phyloP scores from a whole-genome alignment of 2,797 vertebrate genomes.

The Anisognathus igniventris region DNA sequence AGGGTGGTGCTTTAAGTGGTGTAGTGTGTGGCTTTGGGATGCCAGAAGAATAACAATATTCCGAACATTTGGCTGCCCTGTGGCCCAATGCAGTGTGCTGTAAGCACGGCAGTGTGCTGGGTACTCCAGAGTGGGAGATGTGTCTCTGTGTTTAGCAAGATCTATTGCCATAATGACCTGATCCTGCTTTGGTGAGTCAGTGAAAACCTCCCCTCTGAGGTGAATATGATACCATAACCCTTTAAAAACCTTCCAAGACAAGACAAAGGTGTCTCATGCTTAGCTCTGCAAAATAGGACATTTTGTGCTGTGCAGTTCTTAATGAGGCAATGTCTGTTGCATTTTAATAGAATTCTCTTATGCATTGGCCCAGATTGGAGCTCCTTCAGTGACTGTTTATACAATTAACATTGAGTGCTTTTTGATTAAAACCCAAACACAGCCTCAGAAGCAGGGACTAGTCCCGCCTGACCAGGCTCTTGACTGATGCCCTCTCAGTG shows the following conservation, averaged over 20 bases:
- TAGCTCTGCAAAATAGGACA: background rate
- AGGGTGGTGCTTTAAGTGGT: background rate
- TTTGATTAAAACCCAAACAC: background rate
- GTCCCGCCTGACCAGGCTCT: background rate
- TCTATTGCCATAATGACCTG: background rate
- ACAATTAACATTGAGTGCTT: background rate
- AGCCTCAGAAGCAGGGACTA: background rate
- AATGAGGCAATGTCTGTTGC: background rate
- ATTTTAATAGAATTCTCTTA: conserved; percentile 27
- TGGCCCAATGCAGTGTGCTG: background rate
- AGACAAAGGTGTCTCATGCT: background rate
- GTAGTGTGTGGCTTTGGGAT: background rate
- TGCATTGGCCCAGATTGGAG: background rate
- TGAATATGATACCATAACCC: background rate
- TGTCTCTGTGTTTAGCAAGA: background rate
- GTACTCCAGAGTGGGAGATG: background rate
- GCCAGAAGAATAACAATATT: background rate
- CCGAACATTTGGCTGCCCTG: background rate
- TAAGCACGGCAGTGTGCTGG: background rate
- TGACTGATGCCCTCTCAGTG: background rate
- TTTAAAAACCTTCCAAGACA: background rate
- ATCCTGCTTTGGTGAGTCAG: background rate
- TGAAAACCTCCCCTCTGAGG: background rate
- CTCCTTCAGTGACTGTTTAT: background rate
- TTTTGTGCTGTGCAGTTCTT: background rate